A percentile compares a stretch with the other conserved stretches of the same genome.
Evolutionary conservation across 2,113 vertebrate species (phyloP).

Genomic region (Meles meles): DNA sequence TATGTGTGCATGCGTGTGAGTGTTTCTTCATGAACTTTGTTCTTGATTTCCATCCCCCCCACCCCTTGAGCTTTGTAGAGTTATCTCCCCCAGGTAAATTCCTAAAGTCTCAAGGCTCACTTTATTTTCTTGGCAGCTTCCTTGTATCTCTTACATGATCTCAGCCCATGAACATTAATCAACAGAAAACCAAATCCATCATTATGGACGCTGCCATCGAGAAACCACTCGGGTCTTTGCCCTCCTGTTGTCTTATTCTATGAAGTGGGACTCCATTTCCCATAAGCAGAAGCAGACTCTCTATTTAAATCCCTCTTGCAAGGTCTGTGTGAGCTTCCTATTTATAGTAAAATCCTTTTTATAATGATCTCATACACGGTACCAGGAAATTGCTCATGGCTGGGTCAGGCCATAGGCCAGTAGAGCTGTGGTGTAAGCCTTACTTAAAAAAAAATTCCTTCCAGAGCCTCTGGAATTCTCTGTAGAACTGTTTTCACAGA

Average conservation of each 20-base stretch:
- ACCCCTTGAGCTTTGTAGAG: background rate
- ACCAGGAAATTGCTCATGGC: constrained; percentile 58
- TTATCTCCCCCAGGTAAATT: constrained; percentile 19
- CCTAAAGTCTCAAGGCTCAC: background rate
- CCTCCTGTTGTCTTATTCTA: constrained; percentile 18
- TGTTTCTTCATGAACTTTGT: background rate
- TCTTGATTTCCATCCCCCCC: background rate
- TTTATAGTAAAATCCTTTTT: constrained; percentile 69
- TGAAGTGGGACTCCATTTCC: constrained; percentile 53
- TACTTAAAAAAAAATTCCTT: constrained; percentile 8
- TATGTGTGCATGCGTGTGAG: background rate
- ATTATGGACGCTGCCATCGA: background rate
- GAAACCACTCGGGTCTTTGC: background rate
- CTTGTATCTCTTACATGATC: constrained; percentile 29
- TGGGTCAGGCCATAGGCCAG: constrained; percentile 62
- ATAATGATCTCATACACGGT: constrained; percentile 58
- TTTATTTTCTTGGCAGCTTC: constrained; percentile 47
- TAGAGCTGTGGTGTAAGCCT: background rate
- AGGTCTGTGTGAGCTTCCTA: constrained; percentile 58
- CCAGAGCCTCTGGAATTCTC: constrained; percentile 20
- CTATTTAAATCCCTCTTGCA: constrained; percentile 56
- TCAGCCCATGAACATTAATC: constrained; percentile 48
- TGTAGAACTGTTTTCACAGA: constrained; percentile 28
- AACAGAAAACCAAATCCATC: constrained; percentile 42
- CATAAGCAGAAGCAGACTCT: constrained; percentile 44